Conservation (phyloP, 2,888 invertebrate species). For the Neria commutata region DNA sequence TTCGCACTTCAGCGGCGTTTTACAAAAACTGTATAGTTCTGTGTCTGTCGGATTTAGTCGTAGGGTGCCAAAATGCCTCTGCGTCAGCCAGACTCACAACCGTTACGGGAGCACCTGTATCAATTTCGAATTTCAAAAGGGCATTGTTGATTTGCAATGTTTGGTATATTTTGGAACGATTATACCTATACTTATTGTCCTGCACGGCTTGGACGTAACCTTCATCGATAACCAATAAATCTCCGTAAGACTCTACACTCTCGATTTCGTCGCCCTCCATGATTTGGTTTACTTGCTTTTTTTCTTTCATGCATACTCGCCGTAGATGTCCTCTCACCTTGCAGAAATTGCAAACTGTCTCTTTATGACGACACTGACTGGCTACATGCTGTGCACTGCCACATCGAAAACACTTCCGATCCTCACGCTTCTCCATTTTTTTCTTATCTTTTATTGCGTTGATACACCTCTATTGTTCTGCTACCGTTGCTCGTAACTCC, state of each 20-base stretch:
- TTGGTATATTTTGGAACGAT: slow-evolving; percentile 19
- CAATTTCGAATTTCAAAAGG: slow-evolving; percentile 21
- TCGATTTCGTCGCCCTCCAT: not conserved
- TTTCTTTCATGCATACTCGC: slow-evolving; percentile 8
- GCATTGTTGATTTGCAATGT: slow-evolving; percentile 16
- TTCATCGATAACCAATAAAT: not conserved
- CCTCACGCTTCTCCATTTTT: not conserved
- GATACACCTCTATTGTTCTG: no score
- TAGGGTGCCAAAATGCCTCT: slow-evolving; percentile 12
- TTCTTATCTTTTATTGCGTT: no score
- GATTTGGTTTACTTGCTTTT: not conserved
- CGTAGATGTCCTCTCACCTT: slow-evolving; percentile 11
- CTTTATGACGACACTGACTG: slow-evolving; percentile 1
- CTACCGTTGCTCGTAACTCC: slow-evolving; percentile 27
- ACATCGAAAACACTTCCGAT: slow-evolving; percentile 10
- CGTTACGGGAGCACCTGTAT: slow-evolving; percentile 21
- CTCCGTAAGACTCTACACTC: no score
- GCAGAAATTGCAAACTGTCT: slow-evolving; percentile 4
- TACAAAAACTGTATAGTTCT: slow-evolving; percentile 16
- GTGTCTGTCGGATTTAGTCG: slow-evolving; percentile 9
- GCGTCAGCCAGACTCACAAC: slow-evolving; percentile 15
- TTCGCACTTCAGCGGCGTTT: slow-evolving; percentile 13
- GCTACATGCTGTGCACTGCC: slow-evolving; percentile 7
- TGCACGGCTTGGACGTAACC: not conserved
- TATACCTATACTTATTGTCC: slow-evolving; percentile 1